These are phyloP conservation scores for Trachelus troglodyta DNA, from an alignment of 2,888 invertebrate species.

Conservation along the genomic window DNA sequence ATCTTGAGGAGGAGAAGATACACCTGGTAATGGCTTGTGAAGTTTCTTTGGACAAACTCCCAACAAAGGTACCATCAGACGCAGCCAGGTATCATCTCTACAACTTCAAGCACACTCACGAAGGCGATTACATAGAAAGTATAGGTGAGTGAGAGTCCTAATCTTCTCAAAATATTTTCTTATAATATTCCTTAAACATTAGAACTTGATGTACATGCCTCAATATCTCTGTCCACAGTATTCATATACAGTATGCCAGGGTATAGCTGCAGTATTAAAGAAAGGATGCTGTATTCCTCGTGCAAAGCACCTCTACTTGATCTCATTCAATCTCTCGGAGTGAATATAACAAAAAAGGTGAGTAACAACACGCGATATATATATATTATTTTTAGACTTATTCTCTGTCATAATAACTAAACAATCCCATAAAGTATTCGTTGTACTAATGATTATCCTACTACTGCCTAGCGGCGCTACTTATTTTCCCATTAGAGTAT, in stretches of 20 bases:
- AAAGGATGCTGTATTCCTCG: conserved; percentile 98
- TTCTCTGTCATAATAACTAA: background rate
- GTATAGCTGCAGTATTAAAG: conserved; percentile 94
- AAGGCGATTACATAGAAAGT: conserved; percentile 89
- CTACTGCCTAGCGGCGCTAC: no score
- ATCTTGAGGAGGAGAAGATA: conserved; percentile 88
- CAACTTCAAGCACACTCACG: conserved; percentile 91
- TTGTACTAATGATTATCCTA: no score
- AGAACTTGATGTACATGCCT: no score
- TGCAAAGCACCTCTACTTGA: conserved; percentile 94
- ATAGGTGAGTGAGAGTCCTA: conserved; percentile 72
- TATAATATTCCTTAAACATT: no score
- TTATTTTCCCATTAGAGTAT: no score
- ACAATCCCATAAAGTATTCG: no score
- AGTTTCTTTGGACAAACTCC: conserved; percentile 76
- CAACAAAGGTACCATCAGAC: conserved; percentile 84
- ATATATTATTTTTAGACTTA: conserved; percentile 9
- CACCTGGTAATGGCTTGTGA: conserved; percentile 81
- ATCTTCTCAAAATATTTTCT: no score
- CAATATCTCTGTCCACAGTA: conserved; percentile 71
- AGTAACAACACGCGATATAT: conserved; percentile 43
- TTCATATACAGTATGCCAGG: conserved; percentile 99
- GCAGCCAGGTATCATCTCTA: conserved; percentile 92
- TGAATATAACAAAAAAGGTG: conserved; percentile 90
- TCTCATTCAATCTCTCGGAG: conserved; percentile 80